phyloP scores from a whole-genome alignment of 2,113 vertebrate genomes.

The Dasyornis broadbenti region DNA sequence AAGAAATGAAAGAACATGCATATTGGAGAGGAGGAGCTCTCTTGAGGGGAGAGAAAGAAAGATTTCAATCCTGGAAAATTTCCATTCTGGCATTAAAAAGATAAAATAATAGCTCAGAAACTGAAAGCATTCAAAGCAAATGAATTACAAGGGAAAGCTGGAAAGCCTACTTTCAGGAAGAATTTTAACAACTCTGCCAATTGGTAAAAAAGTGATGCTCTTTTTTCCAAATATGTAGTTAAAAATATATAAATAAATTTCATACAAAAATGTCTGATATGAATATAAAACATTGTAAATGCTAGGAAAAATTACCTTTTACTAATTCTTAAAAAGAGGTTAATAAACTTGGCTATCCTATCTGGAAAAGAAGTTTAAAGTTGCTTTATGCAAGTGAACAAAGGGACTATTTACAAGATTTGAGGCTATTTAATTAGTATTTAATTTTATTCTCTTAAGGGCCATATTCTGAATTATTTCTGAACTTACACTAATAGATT shows the following conservation, averaged over 20 bases:
- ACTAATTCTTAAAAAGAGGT: background rate
- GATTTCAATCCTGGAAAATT: background rate
- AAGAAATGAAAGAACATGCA: background rate
- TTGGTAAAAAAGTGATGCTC: background rate
- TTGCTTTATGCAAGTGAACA: background rate
- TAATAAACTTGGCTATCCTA: accelerated
- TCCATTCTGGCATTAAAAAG: background rate
- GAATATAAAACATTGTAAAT: background rate
- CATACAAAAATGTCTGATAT: background rate
- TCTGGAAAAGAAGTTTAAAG: background rate
- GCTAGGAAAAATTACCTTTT: background rate
- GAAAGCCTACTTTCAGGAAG: background rate
- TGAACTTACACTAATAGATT: background rate
- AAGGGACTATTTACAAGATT: background rate
- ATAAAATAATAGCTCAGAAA: background rate
- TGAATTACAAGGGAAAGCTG: background rate
- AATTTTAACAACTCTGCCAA: background rate
- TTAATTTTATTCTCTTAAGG: background rate
- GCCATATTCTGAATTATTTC: background rate
- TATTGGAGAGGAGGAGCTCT: background rate
- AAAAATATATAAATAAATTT: background rate
- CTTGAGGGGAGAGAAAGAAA: background rate
- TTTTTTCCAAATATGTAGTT: background rate
- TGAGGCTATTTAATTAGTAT: background rate
- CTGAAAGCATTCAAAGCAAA: background rate